phyloP scores from a whole-genome alignment of 2,888 invertebrate genomes.

The Chrysina gloriosa region DNA sequence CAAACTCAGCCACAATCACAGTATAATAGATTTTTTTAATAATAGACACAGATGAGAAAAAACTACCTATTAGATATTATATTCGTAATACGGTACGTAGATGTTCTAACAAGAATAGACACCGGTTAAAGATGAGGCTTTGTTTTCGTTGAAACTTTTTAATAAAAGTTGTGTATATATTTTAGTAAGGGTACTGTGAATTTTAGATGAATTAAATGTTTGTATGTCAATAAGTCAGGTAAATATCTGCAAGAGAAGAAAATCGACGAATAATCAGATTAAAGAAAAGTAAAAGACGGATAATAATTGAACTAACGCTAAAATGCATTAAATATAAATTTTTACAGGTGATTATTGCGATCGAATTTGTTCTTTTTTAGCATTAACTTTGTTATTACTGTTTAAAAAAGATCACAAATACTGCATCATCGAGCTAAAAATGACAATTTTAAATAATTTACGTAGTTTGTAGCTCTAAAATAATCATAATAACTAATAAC shows the following conservation, averaged over 20 bases:
- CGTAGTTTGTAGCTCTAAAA: too few relatives aligned
- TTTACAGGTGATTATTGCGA: neutral
- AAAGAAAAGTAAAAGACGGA: neutral
- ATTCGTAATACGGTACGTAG: constrained; percentile 9
- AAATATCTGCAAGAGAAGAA: neutral
- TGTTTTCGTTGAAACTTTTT: constrained; percentile 31
- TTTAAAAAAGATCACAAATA: neutral
- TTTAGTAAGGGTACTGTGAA: constrained; percentile 34
- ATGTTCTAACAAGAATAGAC: constrained; percentile 1
- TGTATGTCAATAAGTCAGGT: constrained; percentile 18
- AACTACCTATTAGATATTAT: neutral
- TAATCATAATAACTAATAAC: too few relatives aligned
- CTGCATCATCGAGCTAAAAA: neutral
- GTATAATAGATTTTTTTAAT: constrained; percentile 7
- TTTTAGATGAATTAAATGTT: constrained; percentile 30
- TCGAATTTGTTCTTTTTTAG: constrained; percentile 16
- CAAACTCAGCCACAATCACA: constrained; percentile 20
- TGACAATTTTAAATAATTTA: too few relatives aligned
- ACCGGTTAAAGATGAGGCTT: constrained; percentile 10
- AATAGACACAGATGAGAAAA: neutral
- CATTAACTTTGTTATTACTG: too few relatives aligned
- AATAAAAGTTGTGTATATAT: constrained; percentile 28
- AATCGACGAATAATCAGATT: constrained; percentile 3
- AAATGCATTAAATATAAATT: neutral
- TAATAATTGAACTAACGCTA: neutral